Evolutionary conservation across 2,888 invertebrate species (phyloP).

Genomic region (Nymphalis urticae): DNA sequence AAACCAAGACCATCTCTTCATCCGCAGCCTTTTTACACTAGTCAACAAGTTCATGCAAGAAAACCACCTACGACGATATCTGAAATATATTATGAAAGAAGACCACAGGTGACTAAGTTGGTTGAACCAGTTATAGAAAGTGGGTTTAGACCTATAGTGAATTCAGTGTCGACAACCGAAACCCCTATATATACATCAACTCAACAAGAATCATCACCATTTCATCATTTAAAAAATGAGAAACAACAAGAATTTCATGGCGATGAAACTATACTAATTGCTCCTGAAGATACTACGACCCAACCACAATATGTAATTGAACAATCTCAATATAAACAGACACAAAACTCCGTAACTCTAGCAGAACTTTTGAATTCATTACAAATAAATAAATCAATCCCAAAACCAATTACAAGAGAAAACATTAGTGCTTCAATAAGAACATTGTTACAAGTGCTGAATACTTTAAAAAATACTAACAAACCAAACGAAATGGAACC

Average conservation of each 20-base stretch:
- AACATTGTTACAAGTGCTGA: slow-evolving; percentile 88
- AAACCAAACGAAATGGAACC: slow-evolving; percentile 64
- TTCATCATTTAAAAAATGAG: slow-evolving; percentile 46
- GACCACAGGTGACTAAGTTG: slow-evolving; percentile 46
- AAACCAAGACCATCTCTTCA: slow-evolving; percentile 62
- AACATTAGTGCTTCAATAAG: slow-evolving; percentile 90
- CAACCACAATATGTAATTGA: slow-evolving; percentile 60
- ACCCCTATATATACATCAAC: slow-evolving; percentile 49
- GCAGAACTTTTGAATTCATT: slow-evolving; percentile 85
- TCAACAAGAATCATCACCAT: slow-evolving; percentile 42
- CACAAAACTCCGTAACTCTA: slow-evolving; percentile 54
- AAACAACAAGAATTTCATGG: slow-evolving; percentile 48
- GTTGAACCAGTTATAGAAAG: slow-evolving; percentile 61
- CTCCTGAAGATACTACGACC: slow-evolving; percentile 44
- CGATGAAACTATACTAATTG: slow-evolving; percentile 45
- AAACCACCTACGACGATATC: slow-evolving; percentile 60
- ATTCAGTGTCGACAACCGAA: slow-evolving; percentile 50
- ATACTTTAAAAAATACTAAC: slow-evolving; percentile 81
- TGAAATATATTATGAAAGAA: slow-evolving; percentile 70
- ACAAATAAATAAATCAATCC: slow-evolving; percentile 88
- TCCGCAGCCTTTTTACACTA: slow-evolving; percentile 47
- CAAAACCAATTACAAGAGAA: slow-evolving; percentile 87
- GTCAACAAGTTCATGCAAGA: slow-evolving; percentile 47
- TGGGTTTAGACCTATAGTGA: slow-evolving; percentile 69
- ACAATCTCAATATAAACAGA: slow-evolving; percentile 49